Evolutionary conservation across 2,888 invertebrate species (phyloP), one percentile per base, ranked within the genome.

Genomic region (Stegophylla sp.): DNA sequence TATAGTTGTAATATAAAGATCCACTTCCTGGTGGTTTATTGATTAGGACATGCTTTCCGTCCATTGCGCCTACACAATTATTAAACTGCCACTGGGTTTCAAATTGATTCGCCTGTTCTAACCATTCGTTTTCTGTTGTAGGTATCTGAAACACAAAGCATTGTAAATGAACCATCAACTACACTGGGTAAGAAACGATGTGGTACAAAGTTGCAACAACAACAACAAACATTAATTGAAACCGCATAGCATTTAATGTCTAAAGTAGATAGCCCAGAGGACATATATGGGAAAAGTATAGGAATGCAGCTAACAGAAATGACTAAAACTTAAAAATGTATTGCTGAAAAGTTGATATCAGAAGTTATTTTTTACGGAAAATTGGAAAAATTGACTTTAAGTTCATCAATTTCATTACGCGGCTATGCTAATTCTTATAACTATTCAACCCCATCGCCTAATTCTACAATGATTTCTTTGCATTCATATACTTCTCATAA

Each of bases 201-300:
- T 66, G 64, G 43, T 43, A 66, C 64, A 66, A 66, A 66, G 43
- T 66, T 66, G 63, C 63, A 64, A 64, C 63, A 63, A 64, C n/a
- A 43, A 66, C 64, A 66, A 66, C 12, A 66, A 43, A 43, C 1
- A 7, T 43, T 66, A 43, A 66, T 66, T 66, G 64, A 66, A 66
- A 43, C 23, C 15, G 43, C 64, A 66, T 43, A 66, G 15, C 20
- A 15, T 66, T 66, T 66, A 66, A 43, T 66, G 41, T 64, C 63
- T 41, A 64, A 41, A 64, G 63, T 41, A 64, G 41, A 64, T 66
- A 66, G 43, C 23, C 20, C 64, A 66, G 64, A 66, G 23, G 43
- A 64, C 20, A 64, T 23, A 66, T 66, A 66, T 66, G 64, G 64
- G 20, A 43, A 43, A 43, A 66, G 3, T 43, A 66, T 66, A 12